Percentiles rank a stretch among this genome's conserved stretches.
phyloP scores from a whole-genome alignment of 1,140 invertebrate species.

The Oryzaephilus surinamensis region DNA sequence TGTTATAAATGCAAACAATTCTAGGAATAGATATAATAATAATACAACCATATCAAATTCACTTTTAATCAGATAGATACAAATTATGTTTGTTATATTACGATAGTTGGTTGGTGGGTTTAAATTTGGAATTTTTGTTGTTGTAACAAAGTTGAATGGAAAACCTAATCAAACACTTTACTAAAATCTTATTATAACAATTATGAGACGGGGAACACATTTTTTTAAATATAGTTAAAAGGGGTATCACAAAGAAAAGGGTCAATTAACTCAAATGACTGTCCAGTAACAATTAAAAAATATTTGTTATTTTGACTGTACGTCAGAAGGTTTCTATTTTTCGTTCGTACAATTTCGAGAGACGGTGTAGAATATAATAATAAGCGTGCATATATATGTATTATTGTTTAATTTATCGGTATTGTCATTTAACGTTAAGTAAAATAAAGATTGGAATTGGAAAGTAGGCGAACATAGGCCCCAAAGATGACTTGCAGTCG shows the following conservation, averaged over 20 bases:
- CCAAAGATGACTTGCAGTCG: constrained; percentile 12
- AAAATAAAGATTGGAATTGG: constrained; percentile 7
- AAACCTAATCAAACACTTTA: constrained; percentile 7
- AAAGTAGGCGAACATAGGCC: constrained; percentile 5
- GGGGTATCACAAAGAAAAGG: constrained; percentile 9
- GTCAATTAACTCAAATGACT: constrained; percentile 13
- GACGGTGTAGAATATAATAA: too few species aligned
- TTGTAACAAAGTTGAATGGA: too few species aligned
- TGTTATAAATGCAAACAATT: too few species aligned
- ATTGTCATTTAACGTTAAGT: constrained; percentile 8
- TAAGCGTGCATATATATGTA: too few species aligned
- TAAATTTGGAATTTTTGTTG: constrained; percentile 7
- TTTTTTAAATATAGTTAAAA: too few species aligned
- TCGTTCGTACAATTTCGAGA: too few species aligned
- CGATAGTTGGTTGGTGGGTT: too few species aligned
- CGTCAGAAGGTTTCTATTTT: too few species aligned
- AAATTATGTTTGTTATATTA: too few species aligned
- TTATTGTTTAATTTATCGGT: constrained; percentile 7
- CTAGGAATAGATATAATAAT: too few species aligned
- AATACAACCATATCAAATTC: too few species aligned
- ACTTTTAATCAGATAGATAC: too few species aligned
- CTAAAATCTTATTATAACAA: constrained; percentile 8
- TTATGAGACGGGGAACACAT: constrained; percentile 7
- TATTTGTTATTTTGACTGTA: constrained; percentile 9
- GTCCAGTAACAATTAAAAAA: constrained; percentile 12